Evolutionary conservation across 2,113 vertebrate species (phyloP), one percentile per base, ranked within the genome.

Genomic region (Dolichallabes microphthalmus): DNA sequence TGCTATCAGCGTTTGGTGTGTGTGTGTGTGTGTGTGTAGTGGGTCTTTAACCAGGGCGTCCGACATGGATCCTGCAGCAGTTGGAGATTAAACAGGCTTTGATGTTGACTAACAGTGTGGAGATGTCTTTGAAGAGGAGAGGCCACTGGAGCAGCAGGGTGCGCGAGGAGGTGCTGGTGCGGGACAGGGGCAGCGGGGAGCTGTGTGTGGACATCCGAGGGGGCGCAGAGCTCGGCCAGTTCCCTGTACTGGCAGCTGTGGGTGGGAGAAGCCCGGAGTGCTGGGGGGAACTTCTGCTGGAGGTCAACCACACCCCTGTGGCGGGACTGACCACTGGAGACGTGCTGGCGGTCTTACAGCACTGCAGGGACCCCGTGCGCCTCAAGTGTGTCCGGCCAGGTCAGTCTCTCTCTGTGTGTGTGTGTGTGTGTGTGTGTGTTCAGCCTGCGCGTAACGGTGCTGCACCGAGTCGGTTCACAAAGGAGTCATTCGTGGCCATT

Each of bases 141-240:
- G 96, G 94, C 95, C 98, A 99, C 96, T 99, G 98, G 98, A 99
- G 96, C 83, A 96, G 95, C 96, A 96, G 96, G 94, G 98, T 98
- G 94, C 97, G 97, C 35, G 97, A 99, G 94, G 95, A 95, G 88
- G 95, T 97, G 91, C 92, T 98, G 66, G 94, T 94, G 91, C 95
- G 96, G 95, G 94, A 93, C 91, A 90, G 92, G 91, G 95, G 96
- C 91, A 96, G 97, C 91, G 96, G 96, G 85, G 95, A 95, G 90
- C 94, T 96, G 89, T 95, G 96, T 91, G 97, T 97, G 92, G 96
- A 97, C 91, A 89, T 99, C 93, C 94, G 93, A 88, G 98, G 98
- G 91, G 97, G 98, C 86, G 98, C 98, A 74, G 98, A 99, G 95
- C 95, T 96, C 76, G 98, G 97, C 86, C 97, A 95, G 94, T 99